Evolutionary conservation across 2,797 vertebrate genomes (phyloP).

Genomic region (Choloepus didactylus): DNA sequence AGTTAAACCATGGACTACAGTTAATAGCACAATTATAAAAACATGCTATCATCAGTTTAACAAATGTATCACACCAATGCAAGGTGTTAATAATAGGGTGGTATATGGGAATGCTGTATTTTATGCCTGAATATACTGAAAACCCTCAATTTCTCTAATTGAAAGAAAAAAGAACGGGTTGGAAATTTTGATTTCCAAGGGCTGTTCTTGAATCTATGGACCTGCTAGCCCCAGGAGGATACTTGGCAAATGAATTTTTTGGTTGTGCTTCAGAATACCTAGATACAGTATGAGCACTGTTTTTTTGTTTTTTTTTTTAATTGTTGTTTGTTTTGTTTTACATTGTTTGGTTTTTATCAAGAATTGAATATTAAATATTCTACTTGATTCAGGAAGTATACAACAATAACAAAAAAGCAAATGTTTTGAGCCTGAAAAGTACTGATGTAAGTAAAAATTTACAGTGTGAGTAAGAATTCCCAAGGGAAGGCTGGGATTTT

Average conservation of each 20-base stretch:
- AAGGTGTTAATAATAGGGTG: too few species aligned
- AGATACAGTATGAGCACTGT: neutral
- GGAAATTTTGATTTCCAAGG: neutral
- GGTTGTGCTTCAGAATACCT: slow-evolving; percentile 14
- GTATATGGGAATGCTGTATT: too few species aligned
- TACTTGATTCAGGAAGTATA: neutral
- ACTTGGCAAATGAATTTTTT: slow-evolving; percentile 18
- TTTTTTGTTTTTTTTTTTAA: neutral
- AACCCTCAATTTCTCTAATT: too few species aligned
- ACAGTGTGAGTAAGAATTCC: neutral
- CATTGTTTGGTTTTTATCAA: neutral
- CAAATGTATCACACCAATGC: too few species aligned
- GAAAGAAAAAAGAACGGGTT: neutral
- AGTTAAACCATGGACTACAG: too few species aligned
- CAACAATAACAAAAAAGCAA: slow-evolving; percentile 6
- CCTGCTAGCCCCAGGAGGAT: neutral
- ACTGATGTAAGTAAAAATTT: neutral
- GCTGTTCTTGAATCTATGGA: neutral
- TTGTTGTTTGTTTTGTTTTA: too few species aligned
- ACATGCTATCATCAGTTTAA: too few species aligned
- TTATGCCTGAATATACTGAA: too few species aligned
- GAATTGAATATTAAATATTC: slow-evolving; percentile 22
- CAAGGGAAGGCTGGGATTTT: neutral
- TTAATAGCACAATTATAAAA: too few species aligned
- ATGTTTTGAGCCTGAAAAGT: slow-evolving; percentile 50